These are phyloP conservation scores for Eira barbara DNA, from an alignment of 2,113 vertebrate genomes.

Conservation along the genomic window DNA sequence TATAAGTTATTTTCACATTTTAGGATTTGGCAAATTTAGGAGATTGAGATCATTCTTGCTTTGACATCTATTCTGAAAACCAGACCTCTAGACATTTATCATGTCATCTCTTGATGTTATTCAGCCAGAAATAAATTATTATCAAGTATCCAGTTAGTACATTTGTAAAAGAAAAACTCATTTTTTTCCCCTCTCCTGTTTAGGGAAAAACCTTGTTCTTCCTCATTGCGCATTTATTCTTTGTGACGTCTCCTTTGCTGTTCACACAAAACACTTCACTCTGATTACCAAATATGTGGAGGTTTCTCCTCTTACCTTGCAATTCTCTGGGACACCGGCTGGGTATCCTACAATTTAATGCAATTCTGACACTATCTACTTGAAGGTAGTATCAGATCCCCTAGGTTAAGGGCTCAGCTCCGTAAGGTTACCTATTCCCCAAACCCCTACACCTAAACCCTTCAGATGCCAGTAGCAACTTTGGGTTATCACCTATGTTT, in stretches of 20 bases:
- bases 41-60: background rate
- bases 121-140: background rate
- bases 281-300: background rate
- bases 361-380: background rate
- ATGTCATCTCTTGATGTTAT: background rate
- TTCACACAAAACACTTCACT: background rate
- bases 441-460: fast-evolving
- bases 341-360: background rate
- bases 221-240: background rate
- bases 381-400: background rate
- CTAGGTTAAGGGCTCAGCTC: background rate
- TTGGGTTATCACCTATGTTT: background rate
- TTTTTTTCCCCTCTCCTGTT: background rate
- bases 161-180: background rate
- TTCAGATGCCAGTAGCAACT: background rate
- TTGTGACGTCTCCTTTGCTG: background rate
- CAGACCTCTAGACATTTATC: background rate
- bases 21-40: background rate
- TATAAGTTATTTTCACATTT: conserved; percentile 14
- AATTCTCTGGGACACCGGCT: background rate
- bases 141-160: background rate
- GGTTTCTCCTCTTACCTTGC: background rate
- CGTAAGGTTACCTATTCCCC: background rate
- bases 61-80: background rate
- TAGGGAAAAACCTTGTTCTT: background rate